These are phyloP conservation scores for Bursaphelenchus okinawaensis DNA, from an alignment of 2,888 invertebrate species.

Conservation along the genomic window DNA sequence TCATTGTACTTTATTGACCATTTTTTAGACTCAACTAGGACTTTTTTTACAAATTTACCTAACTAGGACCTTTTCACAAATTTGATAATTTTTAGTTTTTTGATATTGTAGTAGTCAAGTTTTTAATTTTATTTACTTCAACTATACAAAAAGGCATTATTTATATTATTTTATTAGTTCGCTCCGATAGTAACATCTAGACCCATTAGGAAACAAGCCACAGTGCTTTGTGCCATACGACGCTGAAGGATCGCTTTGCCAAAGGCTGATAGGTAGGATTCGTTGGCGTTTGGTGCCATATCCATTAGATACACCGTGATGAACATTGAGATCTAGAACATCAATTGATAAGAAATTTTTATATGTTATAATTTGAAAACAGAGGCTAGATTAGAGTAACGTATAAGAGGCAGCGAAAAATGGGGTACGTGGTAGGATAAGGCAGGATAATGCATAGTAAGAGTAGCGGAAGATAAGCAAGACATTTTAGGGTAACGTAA, in stretches of 20 bases:
- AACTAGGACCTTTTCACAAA: too few relatives aligned
- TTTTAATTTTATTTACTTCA: too few relatives aligned
- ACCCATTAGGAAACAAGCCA: constrained; percentile 56
- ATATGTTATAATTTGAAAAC: background rate
- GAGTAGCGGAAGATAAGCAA: too few relatives aligned
- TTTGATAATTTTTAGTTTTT: too few relatives aligned
- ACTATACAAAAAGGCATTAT: too few relatives aligned
- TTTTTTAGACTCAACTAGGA: too few relatives aligned
- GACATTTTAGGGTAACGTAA: too few relatives aligned
- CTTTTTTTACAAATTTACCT: too few relatives aligned
- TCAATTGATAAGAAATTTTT: background rate
- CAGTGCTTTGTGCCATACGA: constrained; percentile 56
- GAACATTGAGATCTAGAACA: constrained; percentile 55
- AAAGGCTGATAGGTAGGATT: constrained; percentile 56
- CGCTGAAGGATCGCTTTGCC: constrained; percentile 55
- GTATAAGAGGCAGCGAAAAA: background rate
- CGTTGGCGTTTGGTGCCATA: constrained; percentile 51
- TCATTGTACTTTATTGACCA: background rate
- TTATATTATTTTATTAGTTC: too few relatives aligned
- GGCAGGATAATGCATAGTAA: background rate
- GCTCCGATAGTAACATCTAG: constrained; percentile 49
- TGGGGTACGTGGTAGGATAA: too few relatives aligned
- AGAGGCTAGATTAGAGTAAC: constrained; percentile 6
- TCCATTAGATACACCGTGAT: constrained; percentile 57
- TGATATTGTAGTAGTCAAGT: too few relatives aligned